Evolutionary conservation across 2,797 vertebrate species (phyloP).

Genomic region (Poeciliopsis infans): DNA sequence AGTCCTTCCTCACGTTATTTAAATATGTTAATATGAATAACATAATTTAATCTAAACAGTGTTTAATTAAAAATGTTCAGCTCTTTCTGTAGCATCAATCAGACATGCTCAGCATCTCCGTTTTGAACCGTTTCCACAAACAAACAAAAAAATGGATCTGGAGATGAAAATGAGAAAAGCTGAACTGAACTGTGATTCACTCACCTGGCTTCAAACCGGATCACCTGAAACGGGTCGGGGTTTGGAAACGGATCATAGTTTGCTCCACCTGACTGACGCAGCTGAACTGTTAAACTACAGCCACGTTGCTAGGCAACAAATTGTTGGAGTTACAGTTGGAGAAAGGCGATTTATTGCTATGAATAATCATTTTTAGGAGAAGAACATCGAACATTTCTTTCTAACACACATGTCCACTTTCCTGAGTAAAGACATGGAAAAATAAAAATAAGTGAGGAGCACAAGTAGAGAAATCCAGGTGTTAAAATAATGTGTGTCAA

Average conservation of each 20-base stretch:
- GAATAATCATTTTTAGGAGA: background rate
- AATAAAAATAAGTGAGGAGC: background rate
- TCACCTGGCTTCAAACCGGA: background rate
- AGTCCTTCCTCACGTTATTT: background rate
- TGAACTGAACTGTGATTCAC: background rate
- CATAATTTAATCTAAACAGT: background rate
- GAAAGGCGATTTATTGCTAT: background rate
- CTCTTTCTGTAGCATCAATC: background rate
- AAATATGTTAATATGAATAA: background rate
- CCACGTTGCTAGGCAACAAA: constrained; percentile 3
- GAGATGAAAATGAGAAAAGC: background rate
- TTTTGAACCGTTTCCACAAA: background rate
- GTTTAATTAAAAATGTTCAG: background rate
- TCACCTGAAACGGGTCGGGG: background rate
- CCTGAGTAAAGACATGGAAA: background rate
- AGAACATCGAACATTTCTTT: background rate
- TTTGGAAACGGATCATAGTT: background rate
- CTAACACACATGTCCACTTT: background rate
- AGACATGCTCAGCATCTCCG: background rate
- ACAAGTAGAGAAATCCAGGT: background rate
- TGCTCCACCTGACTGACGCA: background rate
- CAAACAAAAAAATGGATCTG: background rate
- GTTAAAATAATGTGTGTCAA: background rate
- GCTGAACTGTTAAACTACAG: background rate
- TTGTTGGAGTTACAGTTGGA: background rate